phyloP scores from a whole-genome alignment of 2,888 invertebrate genomes.

The Lepas anatifera region DNA sequence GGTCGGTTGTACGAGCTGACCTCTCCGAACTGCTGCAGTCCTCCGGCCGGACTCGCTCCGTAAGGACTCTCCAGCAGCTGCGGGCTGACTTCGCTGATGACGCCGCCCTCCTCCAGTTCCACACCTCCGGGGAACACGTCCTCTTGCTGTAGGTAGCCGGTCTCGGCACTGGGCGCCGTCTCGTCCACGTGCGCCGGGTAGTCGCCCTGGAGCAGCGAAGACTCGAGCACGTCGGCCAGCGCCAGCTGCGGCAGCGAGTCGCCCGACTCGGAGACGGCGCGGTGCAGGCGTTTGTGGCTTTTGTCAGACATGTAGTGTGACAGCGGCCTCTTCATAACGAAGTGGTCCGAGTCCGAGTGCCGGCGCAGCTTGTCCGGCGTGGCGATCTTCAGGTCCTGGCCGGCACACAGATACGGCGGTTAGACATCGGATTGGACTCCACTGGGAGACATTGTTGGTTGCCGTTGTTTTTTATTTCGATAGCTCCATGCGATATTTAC shows the following conservation, averaged over 20 bases:
- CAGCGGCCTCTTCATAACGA: conserved; percentile 39
- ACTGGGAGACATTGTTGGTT: too few species aligned
- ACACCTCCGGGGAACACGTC: background rate
- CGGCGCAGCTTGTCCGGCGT: conserved; percentile 35
- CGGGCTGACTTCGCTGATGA: background rate
- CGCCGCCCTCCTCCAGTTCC: background rate
- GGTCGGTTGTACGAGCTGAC: conserved; percentile 10
- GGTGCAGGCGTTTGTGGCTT: conserved; percentile 33
- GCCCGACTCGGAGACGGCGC: conserved; percentile 28
- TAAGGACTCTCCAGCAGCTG: background rate
- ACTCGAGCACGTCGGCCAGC: conserved; percentile 42
- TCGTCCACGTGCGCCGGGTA: conserved; percentile 39
- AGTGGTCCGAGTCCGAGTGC: conserved; percentile 46
- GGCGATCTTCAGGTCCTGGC: conserved; percentile 1
- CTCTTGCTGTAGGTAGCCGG: background rate
- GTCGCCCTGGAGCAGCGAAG: conserved; percentile 49
- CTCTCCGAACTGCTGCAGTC: conserved; percentile 7
- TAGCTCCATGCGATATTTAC: too few species aligned
- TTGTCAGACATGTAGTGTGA: conserved; percentile 34
- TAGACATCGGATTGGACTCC: too few species aligned
- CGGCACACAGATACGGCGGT: too few species aligned
- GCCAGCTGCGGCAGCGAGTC: conserved; percentile 39
- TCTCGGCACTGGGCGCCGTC: background rate
- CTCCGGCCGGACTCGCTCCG: background rate
- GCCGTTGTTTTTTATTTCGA: too few species aligned